Conservation (phyloP, 2,888 invertebrate genomes). For the Micoletzkya japonica region DNA sequence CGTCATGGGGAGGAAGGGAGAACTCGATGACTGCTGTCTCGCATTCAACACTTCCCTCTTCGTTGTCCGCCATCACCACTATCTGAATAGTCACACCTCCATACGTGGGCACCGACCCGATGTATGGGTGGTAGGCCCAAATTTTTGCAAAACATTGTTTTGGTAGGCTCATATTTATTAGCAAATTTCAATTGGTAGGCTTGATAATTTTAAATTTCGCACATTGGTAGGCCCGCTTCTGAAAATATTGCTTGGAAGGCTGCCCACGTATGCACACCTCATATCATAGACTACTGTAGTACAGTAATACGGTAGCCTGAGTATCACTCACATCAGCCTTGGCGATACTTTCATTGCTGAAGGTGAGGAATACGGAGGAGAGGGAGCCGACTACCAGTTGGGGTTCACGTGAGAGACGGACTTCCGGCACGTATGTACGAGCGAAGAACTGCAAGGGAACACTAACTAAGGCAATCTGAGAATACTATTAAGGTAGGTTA, state of each 20-base stretch:
- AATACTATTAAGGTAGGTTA: too few species aligned
- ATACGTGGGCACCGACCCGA: too few species aligned
- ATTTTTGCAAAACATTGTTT: conserved; percentile 3
- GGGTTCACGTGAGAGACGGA: conserved; percentile 44
- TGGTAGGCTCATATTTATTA: not conserved
- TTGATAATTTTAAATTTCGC: too few species aligned
- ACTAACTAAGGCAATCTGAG: too few species aligned
- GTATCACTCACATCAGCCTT: conserved; percentile 31
- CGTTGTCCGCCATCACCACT: conserved; percentile 29
- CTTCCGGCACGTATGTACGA: conserved; percentile 47
- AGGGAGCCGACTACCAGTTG: conserved; percentile 32
- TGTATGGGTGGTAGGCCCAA: too few species aligned
- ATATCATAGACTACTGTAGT: too few species aligned
- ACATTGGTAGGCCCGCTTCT: too few species aligned
- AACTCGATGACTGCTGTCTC: conserved; percentile 30
- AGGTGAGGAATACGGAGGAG: conserved; percentile 39
- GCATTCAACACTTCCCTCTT: conserved; percentile 26
- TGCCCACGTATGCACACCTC: too few species aligned
- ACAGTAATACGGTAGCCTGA: not conserved
- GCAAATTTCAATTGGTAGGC: too few species aligned
- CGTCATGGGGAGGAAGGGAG: conserved; percentile 32
- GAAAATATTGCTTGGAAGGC: too few species aligned
- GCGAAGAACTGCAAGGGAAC: conserved; percentile 40
- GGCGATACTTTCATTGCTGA: conserved; percentile 43
- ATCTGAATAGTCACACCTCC: too few species aligned